Conservation (phyloP, 2,888 invertebrate genomes). For the Agonum fuliginosum region DNA sequence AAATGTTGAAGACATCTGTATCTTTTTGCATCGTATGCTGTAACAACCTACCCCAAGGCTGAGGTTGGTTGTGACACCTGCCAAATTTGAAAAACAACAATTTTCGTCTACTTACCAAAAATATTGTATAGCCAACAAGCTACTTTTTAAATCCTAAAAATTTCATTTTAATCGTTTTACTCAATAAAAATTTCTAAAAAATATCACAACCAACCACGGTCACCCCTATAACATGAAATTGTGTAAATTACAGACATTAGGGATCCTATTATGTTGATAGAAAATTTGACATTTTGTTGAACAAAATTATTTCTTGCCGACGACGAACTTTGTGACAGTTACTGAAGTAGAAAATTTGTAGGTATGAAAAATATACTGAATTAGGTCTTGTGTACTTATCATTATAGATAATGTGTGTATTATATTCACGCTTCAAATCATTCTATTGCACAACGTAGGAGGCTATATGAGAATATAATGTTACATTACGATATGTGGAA, state of each 20-base stretch:
- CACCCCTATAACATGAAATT: neutral
- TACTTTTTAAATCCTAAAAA: too few relatives aligned
- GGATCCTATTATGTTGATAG: neutral
- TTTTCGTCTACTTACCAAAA: too few relatives aligned
- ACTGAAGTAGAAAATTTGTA: slow-evolving; percentile 8
- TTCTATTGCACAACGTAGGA: neutral
- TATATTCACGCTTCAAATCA: slow-evolving; percentile 13
- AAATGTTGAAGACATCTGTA: too few relatives aligned
- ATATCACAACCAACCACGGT: too few relatives aligned
- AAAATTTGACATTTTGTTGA: neutral
- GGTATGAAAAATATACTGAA: slow-evolving; percentile 2
- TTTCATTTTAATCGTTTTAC: too few relatives aligned
- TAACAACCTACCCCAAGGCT: too few relatives aligned
- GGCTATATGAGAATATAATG: neutral
- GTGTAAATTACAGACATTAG: neutral
- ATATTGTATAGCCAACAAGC: too few relatives aligned
- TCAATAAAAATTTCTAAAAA: too few relatives aligned
- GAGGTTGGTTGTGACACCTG: too few relatives aligned
- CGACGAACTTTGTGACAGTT: neutral
- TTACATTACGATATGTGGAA: too few relatives aligned
- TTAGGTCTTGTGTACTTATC: neutral
- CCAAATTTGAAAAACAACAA: too few relatives aligned
- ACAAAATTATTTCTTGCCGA: neutral
- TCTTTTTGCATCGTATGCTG: too few relatives aligned
- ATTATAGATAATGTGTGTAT: slow-evolving; percentile 29